Evolutionary conservation across 2,888 invertebrate genomes (phyloP).

Genomic region (Ernsta delagoae): DNA sequence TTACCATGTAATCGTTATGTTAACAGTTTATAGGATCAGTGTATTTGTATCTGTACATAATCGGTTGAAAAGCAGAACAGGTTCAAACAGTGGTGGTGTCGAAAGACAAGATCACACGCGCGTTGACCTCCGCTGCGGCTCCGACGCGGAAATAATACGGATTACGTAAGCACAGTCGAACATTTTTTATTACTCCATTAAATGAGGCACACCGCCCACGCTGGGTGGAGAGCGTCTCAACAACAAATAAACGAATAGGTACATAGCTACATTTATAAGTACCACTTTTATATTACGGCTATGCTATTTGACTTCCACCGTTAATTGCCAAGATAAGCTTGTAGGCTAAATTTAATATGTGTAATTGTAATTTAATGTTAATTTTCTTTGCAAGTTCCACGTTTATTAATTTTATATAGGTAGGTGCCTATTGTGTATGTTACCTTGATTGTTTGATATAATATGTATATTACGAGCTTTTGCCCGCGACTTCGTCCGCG

Average conservation of each 20-base stretch:
- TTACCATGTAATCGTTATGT: constrained; percentile 4
- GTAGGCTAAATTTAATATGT: constrained; percentile 1
- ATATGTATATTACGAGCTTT: too few species aligned
- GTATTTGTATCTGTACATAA: constrained; percentile 11
- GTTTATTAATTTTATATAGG: background rate
- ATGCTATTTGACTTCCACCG: constrained; percentile 58
- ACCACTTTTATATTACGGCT: constrained; percentile 59
- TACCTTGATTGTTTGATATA: too few species aligned
- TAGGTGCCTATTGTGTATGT: too few species aligned
- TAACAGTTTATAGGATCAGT: constrained; percentile 5
- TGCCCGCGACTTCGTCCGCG: too few species aligned
- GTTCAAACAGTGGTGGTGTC: constrained; percentile 36
- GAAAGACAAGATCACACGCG: constrained; percentile 62
- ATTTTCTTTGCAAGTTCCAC: background rate
- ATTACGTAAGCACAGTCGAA: constrained; percentile 83
- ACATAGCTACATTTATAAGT: constrained; percentile 37
- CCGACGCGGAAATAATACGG: constrained; percentile 81
- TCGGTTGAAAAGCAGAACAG: constrained; percentile 39
- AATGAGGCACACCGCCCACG: constrained; percentile 78
- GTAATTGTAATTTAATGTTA: constrained; percentile 4
- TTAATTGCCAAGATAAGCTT: constrained; percentile 58
- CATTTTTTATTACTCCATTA: constrained; percentile 83
- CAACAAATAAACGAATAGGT: constrained; percentile 68
- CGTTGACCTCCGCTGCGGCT: constrained; percentile 71
- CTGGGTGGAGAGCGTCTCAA: constrained; percentile 74